These are phyloP conservation scores for Hypsibius dujardini DNA, from an alignment of 1,140 invertebrate genomes.

Conservation along the genomic window DNA sequence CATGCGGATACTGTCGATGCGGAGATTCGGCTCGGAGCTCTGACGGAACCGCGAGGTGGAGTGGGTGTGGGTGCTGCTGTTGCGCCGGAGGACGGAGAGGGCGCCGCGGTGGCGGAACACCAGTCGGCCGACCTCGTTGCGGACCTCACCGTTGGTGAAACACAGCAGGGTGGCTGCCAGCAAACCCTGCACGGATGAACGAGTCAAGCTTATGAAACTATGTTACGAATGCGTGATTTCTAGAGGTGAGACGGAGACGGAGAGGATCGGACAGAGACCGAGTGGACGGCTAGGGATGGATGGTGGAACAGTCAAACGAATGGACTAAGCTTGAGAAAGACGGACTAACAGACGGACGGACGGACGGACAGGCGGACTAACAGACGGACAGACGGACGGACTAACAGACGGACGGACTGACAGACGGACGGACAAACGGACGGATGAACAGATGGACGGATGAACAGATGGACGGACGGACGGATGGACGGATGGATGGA, in stretches of 20 bases:
- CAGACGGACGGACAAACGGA: too few relatives aligned
- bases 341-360: background rate
- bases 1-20: background rate
- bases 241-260: background rate
- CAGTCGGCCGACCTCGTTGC: background rate
- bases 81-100: background rate
- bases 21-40: background rate
- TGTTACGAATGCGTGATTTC: background rate
- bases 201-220: background rate
- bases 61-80: background rate
- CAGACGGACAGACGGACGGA: too few relatives aligned
- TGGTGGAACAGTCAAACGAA: background rate
- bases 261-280: background rate
- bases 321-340: background rate
- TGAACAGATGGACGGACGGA: too few relatives aligned
- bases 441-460: too few relatives aligned
- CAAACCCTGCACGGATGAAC: background rate
- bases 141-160: slow-evolving; percentile 9
- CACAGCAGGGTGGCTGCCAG: background rate
- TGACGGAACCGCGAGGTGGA: background rate
- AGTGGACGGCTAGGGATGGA: background rate
- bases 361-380: too few relatives aligned
- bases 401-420: too few relatives aligned
- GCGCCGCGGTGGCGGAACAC: background rate
- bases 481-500: too few relatives aligned